Evolutionary conservation across 1,140 invertebrate species (phyloP).

Genomic region (Drosophila mayri): DNA sequence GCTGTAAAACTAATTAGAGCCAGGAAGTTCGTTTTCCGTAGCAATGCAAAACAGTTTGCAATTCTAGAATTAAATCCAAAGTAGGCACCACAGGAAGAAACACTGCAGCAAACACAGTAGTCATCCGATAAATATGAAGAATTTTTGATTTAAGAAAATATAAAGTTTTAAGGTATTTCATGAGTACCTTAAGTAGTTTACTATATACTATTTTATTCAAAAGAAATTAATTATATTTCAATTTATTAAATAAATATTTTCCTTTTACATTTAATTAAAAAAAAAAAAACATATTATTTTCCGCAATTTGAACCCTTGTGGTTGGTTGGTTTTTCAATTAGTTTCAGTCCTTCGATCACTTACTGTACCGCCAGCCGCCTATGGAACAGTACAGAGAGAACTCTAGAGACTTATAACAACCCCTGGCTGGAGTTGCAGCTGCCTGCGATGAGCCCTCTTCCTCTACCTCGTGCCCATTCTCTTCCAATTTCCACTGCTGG

Average conservation of each 20-base stretch:
- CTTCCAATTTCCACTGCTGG: conserved; percentile 42
- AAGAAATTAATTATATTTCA: too few relatives aligned
- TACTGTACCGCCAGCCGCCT: conserved; percentile 20
- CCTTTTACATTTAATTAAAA: not conserved
- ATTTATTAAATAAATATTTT: not conserved
- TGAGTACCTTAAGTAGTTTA: too few relatives aligned
- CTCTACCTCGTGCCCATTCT: conserved; percentile 22
- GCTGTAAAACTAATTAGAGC: conserved; percentile 57
- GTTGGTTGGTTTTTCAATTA: conserved; percentile 14
- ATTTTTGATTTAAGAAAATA: not conserved
- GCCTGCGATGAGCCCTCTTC: conserved; percentile 39
- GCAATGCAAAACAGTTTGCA: conserved; percentile 19
- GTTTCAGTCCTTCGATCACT: conserved; percentile 17
- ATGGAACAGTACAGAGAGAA: conserved; percentile 9
- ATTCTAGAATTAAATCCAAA: conserved; percentile 23
- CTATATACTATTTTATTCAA: not conserved
- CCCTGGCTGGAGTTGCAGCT: conserved; percentile 71
- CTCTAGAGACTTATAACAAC: conserved; percentile 42
- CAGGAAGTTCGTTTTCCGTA: conserved; percentile 70
- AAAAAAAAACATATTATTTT: not conserved
- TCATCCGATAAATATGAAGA: not conserved
- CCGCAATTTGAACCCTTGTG: conserved; percentile 7
- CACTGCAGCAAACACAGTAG: conserved; percentile 1
- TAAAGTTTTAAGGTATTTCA: not conserved
- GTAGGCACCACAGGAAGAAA: not conserved